These are phyloP conservation scores for Hipposideros larvatus DNA, from an alignment of 2,797 vertebrate genomes.

Conservation along the genomic window DNA sequence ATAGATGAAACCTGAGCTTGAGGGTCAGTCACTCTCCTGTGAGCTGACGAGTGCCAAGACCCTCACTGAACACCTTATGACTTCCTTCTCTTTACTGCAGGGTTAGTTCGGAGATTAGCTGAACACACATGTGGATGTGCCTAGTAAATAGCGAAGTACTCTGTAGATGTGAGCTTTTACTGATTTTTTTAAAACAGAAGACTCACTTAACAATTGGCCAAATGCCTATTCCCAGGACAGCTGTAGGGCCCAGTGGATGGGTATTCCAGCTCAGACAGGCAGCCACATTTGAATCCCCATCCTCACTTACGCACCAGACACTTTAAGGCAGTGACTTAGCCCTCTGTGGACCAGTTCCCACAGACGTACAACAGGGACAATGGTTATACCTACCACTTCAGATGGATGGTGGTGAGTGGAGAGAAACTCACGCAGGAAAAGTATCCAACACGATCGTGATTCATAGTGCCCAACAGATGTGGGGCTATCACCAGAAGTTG, in stretches of 20 bases:
- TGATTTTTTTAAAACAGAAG: background rate
- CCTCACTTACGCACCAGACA: background rate
- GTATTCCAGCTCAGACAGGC: background rate
- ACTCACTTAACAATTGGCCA: background rate
- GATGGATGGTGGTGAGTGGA: background rate
- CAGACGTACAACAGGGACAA: background rate
- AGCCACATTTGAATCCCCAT: background rate
- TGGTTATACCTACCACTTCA: background rate
- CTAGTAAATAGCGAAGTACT: background rate
- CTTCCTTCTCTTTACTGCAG: background rate
- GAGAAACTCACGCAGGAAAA: background rate
- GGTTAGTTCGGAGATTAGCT: background rate
- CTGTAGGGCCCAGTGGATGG: rapidly evolving
- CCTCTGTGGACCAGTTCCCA: background rate
- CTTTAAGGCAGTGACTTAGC: background rate
- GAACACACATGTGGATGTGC: background rate
- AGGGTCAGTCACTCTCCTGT: background rate
- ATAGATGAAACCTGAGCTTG: background rate
- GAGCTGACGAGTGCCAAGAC: background rate
- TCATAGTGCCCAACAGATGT: background rate
- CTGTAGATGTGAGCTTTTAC: background rate
- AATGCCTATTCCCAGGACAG: background rate
- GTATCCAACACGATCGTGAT: background rate
- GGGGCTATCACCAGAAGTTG: background rate
- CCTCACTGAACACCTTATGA: background rate